Evolutionary conservation across 1,140 invertebrate genomes (phyloP).

Genomic region (Rhysida immarginata): DNA sequence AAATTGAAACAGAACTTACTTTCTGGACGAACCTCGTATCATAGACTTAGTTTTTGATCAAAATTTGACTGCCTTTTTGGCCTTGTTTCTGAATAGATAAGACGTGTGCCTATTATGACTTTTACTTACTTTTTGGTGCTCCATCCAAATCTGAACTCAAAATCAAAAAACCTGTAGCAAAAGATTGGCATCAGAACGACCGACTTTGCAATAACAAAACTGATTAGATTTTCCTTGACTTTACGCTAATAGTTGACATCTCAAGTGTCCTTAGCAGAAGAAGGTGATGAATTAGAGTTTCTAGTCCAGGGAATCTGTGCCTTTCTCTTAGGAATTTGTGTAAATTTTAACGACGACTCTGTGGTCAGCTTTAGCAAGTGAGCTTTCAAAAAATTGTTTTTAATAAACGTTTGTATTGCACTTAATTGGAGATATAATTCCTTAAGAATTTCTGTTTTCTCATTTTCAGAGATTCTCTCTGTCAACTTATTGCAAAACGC

Average conservation of each 20-base stretch:
- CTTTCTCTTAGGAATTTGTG: conserved; percentile 81
- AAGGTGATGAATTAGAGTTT: conserved; percentile 74
- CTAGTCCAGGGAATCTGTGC: conserved; percentile 83
- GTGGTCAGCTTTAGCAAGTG: conserved; percentile 53
- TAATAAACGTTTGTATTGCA: too few species aligned
- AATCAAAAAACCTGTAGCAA: too few species aligned
- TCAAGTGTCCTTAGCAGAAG: conserved; percentile 45
- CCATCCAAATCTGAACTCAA: too few species aligned
- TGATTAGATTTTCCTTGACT: conserved; percentile 11
- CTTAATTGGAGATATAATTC: not conserved
- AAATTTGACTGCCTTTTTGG: too few species aligned
- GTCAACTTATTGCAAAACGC: conserved; percentile 72
- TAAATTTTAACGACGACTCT: conserved; percentile 81
- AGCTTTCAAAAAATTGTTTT: conserved; percentile 8
- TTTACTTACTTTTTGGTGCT: too few species aligned
- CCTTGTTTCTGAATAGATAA: too few species aligned
- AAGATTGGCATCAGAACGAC: too few species aligned
- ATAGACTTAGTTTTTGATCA: too few species aligned
- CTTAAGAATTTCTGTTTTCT: conserved; percentile 12
- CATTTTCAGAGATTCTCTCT: conserved; percentile 50
- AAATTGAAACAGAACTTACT: too few species aligned
- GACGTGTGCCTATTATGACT: too few species aligned
- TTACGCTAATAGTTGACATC: conserved; percentile 23
- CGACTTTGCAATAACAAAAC: too few species aligned
- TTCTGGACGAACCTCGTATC: too few species aligned